Evolutionary conservation across 1,140 invertebrate genomes (phyloP).

Genomic region (Amphibalanus amphitrite): DNA sequence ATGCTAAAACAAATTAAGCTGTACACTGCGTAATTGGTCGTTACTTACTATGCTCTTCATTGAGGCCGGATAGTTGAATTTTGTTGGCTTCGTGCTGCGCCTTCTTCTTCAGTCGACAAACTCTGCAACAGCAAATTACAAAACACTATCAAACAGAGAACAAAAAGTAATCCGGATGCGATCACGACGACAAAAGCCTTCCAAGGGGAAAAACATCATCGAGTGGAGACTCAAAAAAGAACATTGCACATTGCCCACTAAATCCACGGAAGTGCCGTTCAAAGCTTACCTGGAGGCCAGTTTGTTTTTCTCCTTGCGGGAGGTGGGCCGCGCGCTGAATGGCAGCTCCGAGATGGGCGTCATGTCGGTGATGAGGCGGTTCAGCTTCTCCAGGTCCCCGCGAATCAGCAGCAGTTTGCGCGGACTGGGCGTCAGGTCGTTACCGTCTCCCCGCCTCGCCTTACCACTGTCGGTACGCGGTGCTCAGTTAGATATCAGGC

Average conservation of each 20-base stretch:
- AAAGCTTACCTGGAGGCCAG: slow-evolving; percentile 54
- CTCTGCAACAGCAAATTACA: slow-evolving; percentile 33
- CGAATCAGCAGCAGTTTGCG: slow-evolving; percentile 77
- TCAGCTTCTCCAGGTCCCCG: slow-evolving; percentile 80
- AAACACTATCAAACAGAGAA: too few relatives aligned
- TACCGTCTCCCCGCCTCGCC: slow-evolving; percentile 90
- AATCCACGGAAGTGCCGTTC: too few relatives aligned
- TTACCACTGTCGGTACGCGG: slow-evolving; percentile 53
- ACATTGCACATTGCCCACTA: too few relatives aligned
- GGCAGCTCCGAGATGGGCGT: slow-evolving; percentile 84
- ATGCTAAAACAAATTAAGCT: too few relatives aligned
- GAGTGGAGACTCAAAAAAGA: too few relatives aligned
- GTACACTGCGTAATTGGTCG: too few relatives aligned
- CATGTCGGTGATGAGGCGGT: slow-evolving; percentile 71
- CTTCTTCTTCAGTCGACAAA: slow-evolving; percentile 86
- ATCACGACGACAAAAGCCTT: too few relatives aligned
- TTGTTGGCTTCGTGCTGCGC: slow-evolving; percentile 90
- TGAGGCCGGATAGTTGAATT: slow-evolving; percentile 80
- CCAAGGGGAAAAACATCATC: too few relatives aligned
- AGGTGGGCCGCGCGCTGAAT: slow-evolving; percentile 69
- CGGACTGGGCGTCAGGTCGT: slow-evolving; percentile 89
- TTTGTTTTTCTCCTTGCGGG: slow-evolving; percentile 95
- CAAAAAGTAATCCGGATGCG: too few relatives aligned
- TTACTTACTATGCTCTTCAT: slow-evolving; percentile 79
- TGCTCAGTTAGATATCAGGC: too few relatives aligned